Base-by-base conservation (phyloP, 2,888 invertebrate genomes). In the Harmothoe impar region DNA sequence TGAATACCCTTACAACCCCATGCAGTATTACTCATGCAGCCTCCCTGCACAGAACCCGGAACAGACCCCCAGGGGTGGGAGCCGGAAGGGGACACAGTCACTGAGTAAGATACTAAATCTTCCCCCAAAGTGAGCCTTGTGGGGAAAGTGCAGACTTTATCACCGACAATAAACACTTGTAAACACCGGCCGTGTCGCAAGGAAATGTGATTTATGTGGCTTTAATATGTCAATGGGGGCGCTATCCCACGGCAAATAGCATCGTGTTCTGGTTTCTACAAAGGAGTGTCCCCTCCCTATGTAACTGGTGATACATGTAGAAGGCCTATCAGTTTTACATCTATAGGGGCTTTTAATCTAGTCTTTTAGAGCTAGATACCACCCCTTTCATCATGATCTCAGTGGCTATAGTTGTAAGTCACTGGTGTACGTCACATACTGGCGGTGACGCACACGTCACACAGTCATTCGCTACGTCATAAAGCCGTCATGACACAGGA, bases 371-470 rank as follows among this genome's bases (percentile, higher is more conserved):
- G 17, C 10, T 62, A n/a, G n/a, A n/a, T 3, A n/a, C 20, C 62
- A 62, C 62, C 1, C 54, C 3, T 62, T n/a, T 5, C 62, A 62
- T n/a, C 20, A 62, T 20, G 62, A 62, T 62, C 12, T 10, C n/a
- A n/a, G n/a, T 62, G 62, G 20, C n/a, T 20, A 62, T n/a, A n/a
- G n/a, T n/a, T n/a, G n/a, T n/a, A n/a, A n/a, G n/a, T n/a, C n/a
- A n/a, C n/a, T n/a, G 23, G 3, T 1, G n/a, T 62, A 62, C 12
- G 62, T 62, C 62, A 62, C 31, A 77, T 77, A 31, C 31, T 31
- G 77, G 25, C 77, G 77, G 77, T 43, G 81, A 81, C 81, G 15
- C 81, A 81, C 23, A 81, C 81, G 43, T 43, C 35, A 35, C 81
- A 33, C 43, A 81, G 10, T 81, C 81, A 81, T 17, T 12, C 35